phyloP scores from a whole-genome alignment of 2,113 vertebrate genomes.

The Chaetodon auriga region DNA sequence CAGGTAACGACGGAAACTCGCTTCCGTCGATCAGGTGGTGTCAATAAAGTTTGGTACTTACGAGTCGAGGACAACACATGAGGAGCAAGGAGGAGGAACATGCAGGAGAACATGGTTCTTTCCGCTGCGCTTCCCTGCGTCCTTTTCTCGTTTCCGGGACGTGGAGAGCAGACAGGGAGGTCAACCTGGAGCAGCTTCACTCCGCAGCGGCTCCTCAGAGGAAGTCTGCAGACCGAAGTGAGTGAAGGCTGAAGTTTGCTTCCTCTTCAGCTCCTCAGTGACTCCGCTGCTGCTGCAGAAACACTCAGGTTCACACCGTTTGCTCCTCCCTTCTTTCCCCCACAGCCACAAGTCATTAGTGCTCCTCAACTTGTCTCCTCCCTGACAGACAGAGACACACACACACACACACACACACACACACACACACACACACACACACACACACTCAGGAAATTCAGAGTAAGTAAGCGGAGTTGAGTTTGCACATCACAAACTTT shows the following conservation, averaged over 20 bases:
- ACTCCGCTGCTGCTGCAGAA: constrained; percentile 78
- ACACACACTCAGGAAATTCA: too few species aligned
- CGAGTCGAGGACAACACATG: constrained; percentile 70
- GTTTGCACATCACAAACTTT: too few species aligned
- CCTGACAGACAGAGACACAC: constrained; percentile 29
- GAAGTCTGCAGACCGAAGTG: constrained; percentile 3
- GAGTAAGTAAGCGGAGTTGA: too few species aligned
- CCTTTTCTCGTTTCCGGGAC: not conserved
- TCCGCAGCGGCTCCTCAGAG: not conserved
- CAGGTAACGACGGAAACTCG: not conserved
- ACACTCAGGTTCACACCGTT: constrained; percentile 83
- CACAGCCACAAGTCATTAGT: constrained; percentile 69
- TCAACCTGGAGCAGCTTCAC: constrained; percentile 19
- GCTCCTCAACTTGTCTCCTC: constrained; percentile 47
- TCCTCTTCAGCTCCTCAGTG: constrained; percentile 58
- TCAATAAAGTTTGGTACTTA: constrained; percentile 70
- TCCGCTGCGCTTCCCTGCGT: not conserved
- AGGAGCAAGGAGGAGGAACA: constrained; percentile 63
- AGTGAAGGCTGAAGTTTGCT: constrained; percentile 11
- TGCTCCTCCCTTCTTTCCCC: constrained; percentile 83
- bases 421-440: constrained; percentile 2
- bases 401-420: not conserved
- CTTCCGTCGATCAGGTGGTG: too few species aligned
- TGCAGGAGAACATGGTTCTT: constrained; percentile 61
- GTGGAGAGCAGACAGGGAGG: not conserved